Conservation (phyloP, 2,113 vertebrate genomes). For the Apodemus sylvaticus region DNA sequence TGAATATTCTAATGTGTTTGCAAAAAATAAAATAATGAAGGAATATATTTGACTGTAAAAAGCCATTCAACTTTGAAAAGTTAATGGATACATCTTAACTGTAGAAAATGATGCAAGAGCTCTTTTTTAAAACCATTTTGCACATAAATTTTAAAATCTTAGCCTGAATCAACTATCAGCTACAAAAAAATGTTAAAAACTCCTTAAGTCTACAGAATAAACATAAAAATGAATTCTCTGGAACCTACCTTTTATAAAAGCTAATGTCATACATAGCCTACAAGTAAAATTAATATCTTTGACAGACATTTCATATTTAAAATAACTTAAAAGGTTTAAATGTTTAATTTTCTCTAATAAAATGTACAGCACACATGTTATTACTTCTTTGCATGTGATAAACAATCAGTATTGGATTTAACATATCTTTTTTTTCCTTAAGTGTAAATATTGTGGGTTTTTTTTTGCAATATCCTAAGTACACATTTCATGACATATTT, state of each 20-base stretch:
- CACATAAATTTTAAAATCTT: neutral
- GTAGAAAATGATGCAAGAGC: neutral
- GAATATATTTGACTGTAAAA: neutral
- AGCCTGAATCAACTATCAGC: neutral
- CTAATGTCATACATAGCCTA: neutral
- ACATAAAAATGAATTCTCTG: neutral
- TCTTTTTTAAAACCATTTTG: neutral
- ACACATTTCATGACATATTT: neutral
- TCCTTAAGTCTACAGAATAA: neutral
- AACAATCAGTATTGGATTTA: neutral
- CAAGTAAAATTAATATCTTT: neutral
- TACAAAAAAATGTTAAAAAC: neutral
- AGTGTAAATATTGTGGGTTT: neutral
- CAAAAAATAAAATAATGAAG: neutral
- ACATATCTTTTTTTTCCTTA: neutral
- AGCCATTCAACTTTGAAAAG: neutral
- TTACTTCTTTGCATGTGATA: neutral
- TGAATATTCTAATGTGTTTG: slow-evolving; percentile 24
- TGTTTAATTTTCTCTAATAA: neutral
- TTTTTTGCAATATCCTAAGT: neutral
- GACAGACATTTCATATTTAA: neutral
- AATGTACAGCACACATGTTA: neutral
- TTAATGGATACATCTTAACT: neutral
- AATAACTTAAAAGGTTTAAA: neutral
- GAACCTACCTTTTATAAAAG: neutral